A percentile compares a stretch with the other conserved stretches of the same genome.
These are phyloP conservation scores for Rotaria sp. DNA, from an alignment of 2,888 invertebrate genomes.

Conservation along the genomic window DNA sequence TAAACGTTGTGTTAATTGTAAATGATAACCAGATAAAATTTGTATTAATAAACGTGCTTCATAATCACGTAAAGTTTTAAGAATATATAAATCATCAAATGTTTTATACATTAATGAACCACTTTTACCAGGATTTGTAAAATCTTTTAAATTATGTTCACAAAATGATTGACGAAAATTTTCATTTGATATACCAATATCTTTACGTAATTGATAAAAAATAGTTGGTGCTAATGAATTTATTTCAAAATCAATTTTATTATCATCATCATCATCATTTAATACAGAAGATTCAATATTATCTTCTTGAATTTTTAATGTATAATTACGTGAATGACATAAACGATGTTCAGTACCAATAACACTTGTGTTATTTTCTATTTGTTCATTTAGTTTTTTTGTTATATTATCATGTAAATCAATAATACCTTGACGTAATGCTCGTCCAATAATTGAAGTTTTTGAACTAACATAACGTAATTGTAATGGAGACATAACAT, in stretches of 20 bases:
- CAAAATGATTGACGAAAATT: background rate
- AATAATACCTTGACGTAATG: background rate
- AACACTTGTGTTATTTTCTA: background rate
- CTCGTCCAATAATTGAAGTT: background rate
- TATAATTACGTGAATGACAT: background rate
- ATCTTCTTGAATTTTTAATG: background rate
- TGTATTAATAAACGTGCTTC: conserved; percentile 14
- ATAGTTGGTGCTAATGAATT: background rate
- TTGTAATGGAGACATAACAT: background rate
- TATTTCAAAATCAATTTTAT: background rate
- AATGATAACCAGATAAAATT: conserved; percentile 13
- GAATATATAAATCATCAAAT: background rate
- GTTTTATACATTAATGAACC: conserved; percentile 18
- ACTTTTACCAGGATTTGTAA: conserved; percentile 9
- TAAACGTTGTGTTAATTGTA: background rate
- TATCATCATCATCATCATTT: background rate
- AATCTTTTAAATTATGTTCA: background rate
- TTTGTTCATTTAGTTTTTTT: background rate
- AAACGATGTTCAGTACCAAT: conserved; percentile 5
- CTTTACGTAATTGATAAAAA: conserved; percentile 7
- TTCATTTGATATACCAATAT: conserved; percentile 22
- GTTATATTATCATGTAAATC: background rate
- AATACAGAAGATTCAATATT: background rate
- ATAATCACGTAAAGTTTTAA: conserved; percentile 9
- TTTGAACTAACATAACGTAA: background rate